These are phyloP conservation scores for Periparus ater DNA, from an alignment of 2,797 vertebrate genomes.

Conservation along the genomic window DNA sequence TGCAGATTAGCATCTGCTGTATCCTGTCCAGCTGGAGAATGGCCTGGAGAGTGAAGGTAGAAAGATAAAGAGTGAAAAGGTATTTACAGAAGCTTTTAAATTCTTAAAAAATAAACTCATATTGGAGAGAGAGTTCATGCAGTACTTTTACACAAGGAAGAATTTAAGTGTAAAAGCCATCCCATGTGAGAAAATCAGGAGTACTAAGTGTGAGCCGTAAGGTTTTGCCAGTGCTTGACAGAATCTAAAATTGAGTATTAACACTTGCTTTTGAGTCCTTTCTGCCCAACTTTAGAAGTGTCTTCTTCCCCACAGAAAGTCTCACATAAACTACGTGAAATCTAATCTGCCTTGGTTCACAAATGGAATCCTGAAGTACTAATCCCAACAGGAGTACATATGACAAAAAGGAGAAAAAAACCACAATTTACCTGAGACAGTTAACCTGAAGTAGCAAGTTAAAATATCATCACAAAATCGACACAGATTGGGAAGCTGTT, in stretches of 20 bases:
- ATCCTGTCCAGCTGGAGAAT: slow-evolving; percentile 84
- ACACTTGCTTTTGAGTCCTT: background rate
- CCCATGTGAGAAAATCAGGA: background rate
- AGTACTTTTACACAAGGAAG: background rate
- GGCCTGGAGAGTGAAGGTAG: slow-evolving; percentile 80
- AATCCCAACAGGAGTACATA: background rate
- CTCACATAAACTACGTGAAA: background rate
- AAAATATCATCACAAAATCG: slow-evolving; percentile 92
- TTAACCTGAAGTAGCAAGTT: slow-evolving; percentile 82
- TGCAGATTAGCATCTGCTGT: slow-evolving; percentile 94
- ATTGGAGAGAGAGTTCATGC: background rate
- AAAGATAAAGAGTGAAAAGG: slow-evolving; percentile 67
- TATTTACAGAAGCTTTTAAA: slow-evolving; percentile 47
- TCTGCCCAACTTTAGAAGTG: background rate
- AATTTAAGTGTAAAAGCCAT: background rate
- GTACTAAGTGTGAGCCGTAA: background rate
- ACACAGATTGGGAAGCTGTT: slow-evolving; percentile 92
- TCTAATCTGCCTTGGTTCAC: background rate
- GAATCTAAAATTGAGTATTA: background rate
- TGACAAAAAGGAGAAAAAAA: background rate
- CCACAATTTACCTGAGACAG: slow-evolving; percentile 77
- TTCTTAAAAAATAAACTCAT: background rate
- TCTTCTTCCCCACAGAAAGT: background rate
- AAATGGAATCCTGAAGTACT: background rate
- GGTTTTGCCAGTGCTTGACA: background rate